Evolutionary conservation across 2,113 vertebrate species (phyloP), one percentile per base, ranked within the genome.

Genomic region (Arvicanthis niloticus): DNA sequence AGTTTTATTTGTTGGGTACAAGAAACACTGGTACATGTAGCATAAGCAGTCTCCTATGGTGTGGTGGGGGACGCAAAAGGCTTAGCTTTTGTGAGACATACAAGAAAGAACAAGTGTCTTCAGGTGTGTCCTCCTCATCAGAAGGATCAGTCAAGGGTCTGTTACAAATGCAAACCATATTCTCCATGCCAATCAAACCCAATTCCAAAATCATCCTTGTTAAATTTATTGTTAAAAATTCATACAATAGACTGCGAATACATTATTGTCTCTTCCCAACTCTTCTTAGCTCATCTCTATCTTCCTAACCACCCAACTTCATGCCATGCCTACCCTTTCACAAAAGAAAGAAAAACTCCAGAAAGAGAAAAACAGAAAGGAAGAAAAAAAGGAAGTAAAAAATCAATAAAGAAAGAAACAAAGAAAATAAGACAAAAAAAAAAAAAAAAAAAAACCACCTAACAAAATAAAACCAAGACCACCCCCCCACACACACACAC

Each of bases 51-150:
- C 34, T 86, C 4, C 42, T 42, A 56, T 24, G 51, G 45, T 26
- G 37, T 19, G 15, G 3, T 19, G 1, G 6, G 2, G 9, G 11
- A 24, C 3, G 5, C 4, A 2, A 37, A 40, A 24, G 42, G 3
- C 4, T 56, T 45, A 72, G 86, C 11, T 72, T 42, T 19, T 17
- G 48, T 8, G 26, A n/a, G 91, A 65, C 16, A 4, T 75, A 48
- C 24, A 26, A 11, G 72, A 34, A 0, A 19, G 2, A 72, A 60
- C 1, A 13, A 2, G 2, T 5, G 26, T 42, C 77, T 53, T 67
- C 5, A 0, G 11, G 13, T 1, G 58, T 10, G 15, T 1, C 31
- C 62, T 42, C 17, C n/a, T 7, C n/a, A 73, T 7, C 68, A 73
- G 45, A 75, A n/a, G 42, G 12, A 22, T 5, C 2, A 56, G 21